Conservation (phyloP, 2,888 invertebrate genomes). For the Cistogaster globosa region DNA sequence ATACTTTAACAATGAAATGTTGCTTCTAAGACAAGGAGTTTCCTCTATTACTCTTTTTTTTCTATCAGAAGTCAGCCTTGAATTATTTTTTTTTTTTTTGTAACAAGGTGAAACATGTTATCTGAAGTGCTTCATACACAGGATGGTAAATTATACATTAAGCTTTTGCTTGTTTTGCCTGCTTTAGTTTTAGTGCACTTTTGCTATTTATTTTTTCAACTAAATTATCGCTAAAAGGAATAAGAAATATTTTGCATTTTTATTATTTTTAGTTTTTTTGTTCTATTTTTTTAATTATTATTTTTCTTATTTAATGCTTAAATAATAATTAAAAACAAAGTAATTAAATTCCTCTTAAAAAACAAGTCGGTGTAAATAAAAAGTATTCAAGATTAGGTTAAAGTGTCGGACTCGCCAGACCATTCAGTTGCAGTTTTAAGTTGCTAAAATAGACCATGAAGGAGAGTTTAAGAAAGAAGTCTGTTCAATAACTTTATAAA, state of each 20-base stretch:
- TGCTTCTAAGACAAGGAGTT: slow-evolving; percentile 42
- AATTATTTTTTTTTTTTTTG: slow-evolving; percentile 9
- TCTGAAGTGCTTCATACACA: slow-evolving; percentile 53
- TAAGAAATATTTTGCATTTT: slow-evolving; percentile 23
- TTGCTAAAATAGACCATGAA: no score
- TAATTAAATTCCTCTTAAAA: no score
- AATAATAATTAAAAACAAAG: not conserved
- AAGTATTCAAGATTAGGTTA: no score
- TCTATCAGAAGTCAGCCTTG: slow-evolving; percentile 11
- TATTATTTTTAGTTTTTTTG: slow-evolving; percentile 7
- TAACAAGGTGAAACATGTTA: slow-evolving; percentile 66
- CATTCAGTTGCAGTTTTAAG: no score
- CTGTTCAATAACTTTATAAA: no score
- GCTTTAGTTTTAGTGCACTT: not conserved
- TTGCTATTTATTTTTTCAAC: slow-evolving; percentile 30
- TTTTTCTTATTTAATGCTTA: not conserved
- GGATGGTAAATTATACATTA: slow-evolving; percentile 28
- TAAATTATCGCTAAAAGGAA: slow-evolving; percentile 32
- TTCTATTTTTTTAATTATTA: not conserved
- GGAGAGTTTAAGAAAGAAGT: no score
- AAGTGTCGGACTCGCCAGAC: no score
- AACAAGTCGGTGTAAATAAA: no score
- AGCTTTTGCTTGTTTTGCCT: slow-evolving; percentile 7
- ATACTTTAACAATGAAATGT: slow-evolving; percentile 49
- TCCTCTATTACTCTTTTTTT: not conserved